phyloP scores from a whole-genome alignment of 1,140 invertebrate species.

The Tetranychus urticae region DNA sequence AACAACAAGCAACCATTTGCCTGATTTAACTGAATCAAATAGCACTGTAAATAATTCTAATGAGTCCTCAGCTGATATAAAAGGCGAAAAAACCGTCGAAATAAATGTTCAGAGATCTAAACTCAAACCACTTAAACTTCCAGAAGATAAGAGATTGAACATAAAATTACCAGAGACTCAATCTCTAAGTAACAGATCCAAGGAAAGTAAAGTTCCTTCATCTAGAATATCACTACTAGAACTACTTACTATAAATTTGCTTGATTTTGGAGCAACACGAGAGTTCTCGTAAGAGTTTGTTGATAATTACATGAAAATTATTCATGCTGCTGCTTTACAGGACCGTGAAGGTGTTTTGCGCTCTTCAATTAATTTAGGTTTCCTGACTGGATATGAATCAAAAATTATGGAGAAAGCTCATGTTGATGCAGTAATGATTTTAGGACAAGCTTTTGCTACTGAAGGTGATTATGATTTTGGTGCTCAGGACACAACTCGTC shows the following conservation, averaged over 20 bases:
- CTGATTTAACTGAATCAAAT: too few species aligned
- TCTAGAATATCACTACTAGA: slow-evolving; percentile 52
- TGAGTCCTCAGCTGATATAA: too few species aligned
- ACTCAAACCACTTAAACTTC: slow-evolving; percentile 7
- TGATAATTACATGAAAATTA: slow-evolving; percentile 66
- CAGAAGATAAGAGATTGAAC: slow-evolving; percentile 10
- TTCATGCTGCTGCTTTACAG: slow-evolving; percentile 60
- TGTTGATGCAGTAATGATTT: slow-evolving; percentile 77
- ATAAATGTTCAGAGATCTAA: background rate
- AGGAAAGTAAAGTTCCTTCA: slow-evolving; percentile 60
- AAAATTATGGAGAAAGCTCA: slow-evolving; percentile 93
- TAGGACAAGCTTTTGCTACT: slow-evolving; percentile 67
- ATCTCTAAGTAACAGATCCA: slow-evolving; percentile 5
- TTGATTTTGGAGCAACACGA: slow-evolving; percentile 92
- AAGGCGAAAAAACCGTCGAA: background rate
- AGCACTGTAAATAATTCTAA: too few species aligned
- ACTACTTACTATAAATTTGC: too few species aligned
- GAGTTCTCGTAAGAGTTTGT: slow-evolving; percentile 73
- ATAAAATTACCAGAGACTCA: slow-evolving; percentile 7
- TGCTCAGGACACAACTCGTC: slow-evolving; percentile 44
- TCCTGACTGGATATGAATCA: slow-evolving; percentile 91
- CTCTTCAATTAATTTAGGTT: slow-evolving; percentile 67
- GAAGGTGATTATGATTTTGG: slow-evolving; percentile 67
- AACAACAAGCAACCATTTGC: too few species aligned
- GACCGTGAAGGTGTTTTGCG: slow-evolving; percentile 49